Conservation (phyloP, 2,797 vertebrate species). For the Champsocephalus gunnari region DNA sequence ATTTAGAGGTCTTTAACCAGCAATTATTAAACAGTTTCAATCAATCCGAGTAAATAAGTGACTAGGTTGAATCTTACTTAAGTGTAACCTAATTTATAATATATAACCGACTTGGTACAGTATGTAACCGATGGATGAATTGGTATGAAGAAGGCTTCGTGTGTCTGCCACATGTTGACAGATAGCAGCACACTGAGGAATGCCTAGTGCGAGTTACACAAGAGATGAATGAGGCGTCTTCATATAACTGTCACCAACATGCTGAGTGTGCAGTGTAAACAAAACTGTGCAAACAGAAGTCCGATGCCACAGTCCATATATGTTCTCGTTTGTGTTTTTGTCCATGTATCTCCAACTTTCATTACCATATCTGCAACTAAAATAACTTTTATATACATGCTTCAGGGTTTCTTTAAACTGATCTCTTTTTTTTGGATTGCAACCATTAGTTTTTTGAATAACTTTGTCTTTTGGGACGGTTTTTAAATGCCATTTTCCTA, state of each 20-base stretch:
- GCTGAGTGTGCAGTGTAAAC: conserved; percentile 52
- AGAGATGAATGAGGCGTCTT: conserved; percentile 72
- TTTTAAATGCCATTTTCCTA: background rate
- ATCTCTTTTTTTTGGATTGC: background rate
- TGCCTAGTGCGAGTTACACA: conserved; percentile 63
- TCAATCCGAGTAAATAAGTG: conserved; percentile 6
- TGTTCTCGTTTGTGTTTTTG: conserved; percentile 9
- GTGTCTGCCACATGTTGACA: conserved; percentile 50
- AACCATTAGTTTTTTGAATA: background rate
- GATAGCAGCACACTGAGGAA: conserved; percentile 69
- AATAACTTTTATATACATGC: background rate
- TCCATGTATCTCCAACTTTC: background rate
- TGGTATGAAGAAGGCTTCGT: conserved; percentile 17
- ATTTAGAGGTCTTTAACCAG: too few species aligned
- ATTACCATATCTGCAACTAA: background rate
- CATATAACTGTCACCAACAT: conserved; percentile 52
- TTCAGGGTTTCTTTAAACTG: background rate
- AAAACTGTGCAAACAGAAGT: conserved; percentile 64
- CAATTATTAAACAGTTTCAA: background rate
- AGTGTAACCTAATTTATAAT: background rate
- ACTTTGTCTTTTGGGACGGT: background rate
- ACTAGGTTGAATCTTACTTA: background rate
- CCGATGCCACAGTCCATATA: conserved; percentile 44
- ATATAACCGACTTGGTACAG: background rate
- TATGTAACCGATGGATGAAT: conserved; percentile 9